Evolutionary conservation across 2,888 invertebrate genomes (phyloP).

Genomic region (Macropis europaea): DNA sequence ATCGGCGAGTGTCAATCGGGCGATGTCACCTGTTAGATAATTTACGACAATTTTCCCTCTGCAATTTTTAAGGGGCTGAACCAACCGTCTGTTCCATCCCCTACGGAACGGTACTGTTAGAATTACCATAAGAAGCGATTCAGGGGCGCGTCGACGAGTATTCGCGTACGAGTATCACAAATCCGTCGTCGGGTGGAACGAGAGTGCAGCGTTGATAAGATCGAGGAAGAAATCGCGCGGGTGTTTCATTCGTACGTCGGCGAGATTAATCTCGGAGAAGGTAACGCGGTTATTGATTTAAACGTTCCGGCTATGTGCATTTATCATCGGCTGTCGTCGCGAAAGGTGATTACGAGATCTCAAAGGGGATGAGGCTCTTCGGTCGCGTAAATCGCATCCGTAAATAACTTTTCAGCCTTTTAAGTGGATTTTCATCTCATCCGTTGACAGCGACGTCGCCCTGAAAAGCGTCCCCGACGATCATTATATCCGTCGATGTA

Average conservation of each 20-base stretch:
- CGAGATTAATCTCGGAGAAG: conserved; percentile 4
- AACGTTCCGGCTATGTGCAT: neutral
- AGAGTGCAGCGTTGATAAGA: neutral
- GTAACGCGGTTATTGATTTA: conserved; percentile 23
- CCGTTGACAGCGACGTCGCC: neutral
- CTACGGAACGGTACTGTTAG: too few relatives aligned
- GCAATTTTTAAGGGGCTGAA: too few relatives aligned
- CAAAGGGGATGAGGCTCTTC: neutral
- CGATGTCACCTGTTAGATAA: too few relatives aligned
- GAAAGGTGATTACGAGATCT: conserved; percentile 15
- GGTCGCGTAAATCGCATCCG: neutral
- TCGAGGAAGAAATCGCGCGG: neutral
- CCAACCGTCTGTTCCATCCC: too few relatives aligned
- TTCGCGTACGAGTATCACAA: conserved; percentile 22
- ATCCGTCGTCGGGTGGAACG: conserved; percentile 18
- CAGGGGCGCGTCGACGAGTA: conserved; percentile 1
- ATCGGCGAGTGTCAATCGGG: too few relatives aligned
- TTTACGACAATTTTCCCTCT: too few relatives aligned
- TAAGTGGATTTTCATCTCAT: conserved; percentile 11
- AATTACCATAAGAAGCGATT: too few relatives aligned
- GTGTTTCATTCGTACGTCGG: neutral
- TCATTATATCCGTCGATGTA: too few relatives aligned
- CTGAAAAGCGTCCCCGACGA: too few relatives aligned
- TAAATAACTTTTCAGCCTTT: conserved; percentile 30
- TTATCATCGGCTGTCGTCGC: conserved; percentile 29